These are phyloP conservation scores for Erannis defoliaria DNA, from an alignment of 2,888 invertebrate species.

Conservation along the genomic window DNA sequence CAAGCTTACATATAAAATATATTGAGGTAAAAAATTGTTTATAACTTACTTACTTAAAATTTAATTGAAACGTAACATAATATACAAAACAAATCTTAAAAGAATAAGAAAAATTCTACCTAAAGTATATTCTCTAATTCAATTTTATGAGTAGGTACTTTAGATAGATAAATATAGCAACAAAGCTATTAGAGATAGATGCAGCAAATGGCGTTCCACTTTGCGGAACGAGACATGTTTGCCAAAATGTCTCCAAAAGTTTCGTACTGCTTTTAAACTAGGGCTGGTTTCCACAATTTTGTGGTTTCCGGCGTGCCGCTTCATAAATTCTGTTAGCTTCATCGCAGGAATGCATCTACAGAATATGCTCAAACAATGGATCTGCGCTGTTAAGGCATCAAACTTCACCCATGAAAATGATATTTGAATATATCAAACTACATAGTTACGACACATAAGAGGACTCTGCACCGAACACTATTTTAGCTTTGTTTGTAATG, in stretches of 20 bases:
- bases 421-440: background rate
- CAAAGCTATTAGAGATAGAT: background rate
- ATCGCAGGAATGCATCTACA: conserved; percentile 35
- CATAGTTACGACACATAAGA: no score
- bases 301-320: conserved; percentile 43
- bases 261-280: conserved; percentile 44
- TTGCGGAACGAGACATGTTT: conserved; percentile 49
- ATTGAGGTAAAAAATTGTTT: no score
- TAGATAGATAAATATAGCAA: no score
- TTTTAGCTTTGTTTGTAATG: no score
- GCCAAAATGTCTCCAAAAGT: conserved; percentile 59
- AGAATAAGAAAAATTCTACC: no score
- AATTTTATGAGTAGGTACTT: no score
- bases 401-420: background rate
- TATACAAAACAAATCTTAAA: no score
- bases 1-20: no score
- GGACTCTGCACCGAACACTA: no score
- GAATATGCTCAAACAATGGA: conserved; percentile 36
- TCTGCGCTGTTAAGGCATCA: background rate
- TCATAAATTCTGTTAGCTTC: conserved; percentile 47
- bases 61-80: no score
- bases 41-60: no score
- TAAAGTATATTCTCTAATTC: no score
- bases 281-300: conserved; percentile 46
- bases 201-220: conserved; percentile 14